Percentiles rank a stretch among this genome's conserved stretches.
These are phyloP conservation scores for Heterotilapia buettikoferi DNA, from an alignment of 2,113 vertebrate species.

Conservation along the genomic window DNA sequence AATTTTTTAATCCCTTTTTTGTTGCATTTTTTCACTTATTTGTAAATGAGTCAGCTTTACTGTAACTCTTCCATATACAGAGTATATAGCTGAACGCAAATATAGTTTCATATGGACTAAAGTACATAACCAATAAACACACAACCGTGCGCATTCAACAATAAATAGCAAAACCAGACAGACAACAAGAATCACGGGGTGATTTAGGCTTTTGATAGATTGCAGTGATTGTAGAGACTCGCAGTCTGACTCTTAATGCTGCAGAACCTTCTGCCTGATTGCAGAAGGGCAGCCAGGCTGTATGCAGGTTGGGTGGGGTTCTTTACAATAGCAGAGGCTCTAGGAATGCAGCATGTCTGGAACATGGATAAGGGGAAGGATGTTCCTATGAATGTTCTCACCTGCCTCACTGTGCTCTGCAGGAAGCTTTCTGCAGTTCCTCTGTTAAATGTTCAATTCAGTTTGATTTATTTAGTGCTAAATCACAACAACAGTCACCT, in stretches of 20 bases:
- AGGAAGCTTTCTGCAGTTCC: background rate
- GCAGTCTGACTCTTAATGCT: background rate
- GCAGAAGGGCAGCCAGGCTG: background rate
- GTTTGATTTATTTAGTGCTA: background rate
- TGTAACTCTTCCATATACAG: background rate
- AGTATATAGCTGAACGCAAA: rapidly evolving
- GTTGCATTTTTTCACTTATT: background rate
- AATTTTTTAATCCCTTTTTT: background rate
- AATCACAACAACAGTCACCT: background rate
- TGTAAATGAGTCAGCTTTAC: background rate
- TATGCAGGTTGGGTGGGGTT: background rate
- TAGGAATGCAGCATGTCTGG: background rate
- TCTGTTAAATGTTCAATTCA: rapidly evolving
- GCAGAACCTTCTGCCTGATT: background rate
- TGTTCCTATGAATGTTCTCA: background rate
- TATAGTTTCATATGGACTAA: background rate
- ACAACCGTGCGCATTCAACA: rapidly evolving
- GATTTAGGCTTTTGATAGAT: background rate
- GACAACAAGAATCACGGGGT: background rate
- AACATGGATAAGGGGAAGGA: background rate
- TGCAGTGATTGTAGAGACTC: background rate
- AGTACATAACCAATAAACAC: background rate
- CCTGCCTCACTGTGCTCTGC: background rate
- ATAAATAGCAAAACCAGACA: background rate
- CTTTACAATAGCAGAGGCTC: background rate